A percentile compares a stretch with the other conserved stretches of the same genome.
phyloP scores from a whole-genome alignment of 1,140 invertebrate species.

The Lutraria rhynchaena region DNA sequence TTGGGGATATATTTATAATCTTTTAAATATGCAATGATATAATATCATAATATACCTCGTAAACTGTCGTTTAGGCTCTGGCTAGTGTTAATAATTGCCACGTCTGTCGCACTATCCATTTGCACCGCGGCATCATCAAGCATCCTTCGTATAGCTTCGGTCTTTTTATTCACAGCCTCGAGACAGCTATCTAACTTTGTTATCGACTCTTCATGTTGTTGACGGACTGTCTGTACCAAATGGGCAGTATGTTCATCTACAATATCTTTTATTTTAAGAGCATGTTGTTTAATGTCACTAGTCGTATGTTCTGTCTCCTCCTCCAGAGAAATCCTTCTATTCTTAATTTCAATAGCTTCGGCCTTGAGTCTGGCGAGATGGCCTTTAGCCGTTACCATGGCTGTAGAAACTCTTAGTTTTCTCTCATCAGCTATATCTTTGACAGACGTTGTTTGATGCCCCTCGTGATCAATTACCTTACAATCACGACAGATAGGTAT shows the following conservation, averaged over 20 bases:
- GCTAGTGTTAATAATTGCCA: conserved; percentile 34
- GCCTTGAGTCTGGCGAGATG: conserved; percentile 50
- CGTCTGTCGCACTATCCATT: conserved; percentile 46
- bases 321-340: conserved; percentile 22
- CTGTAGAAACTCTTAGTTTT: conserved; percentile 19
- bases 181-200: conserved; percentile 43
- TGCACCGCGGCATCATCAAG: conserved; percentile 35
- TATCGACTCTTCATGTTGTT: conserved; percentile 54
- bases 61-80: conserved; percentile 30
- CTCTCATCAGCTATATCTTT: conserved; percentile 46
- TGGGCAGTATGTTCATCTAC: conserved; percentile 44
- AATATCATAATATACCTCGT: too few species aligned
- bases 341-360: conserved; percentile 50
- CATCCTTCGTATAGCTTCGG: conserved; percentile 13
- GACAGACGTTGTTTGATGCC: conserved; percentile 34
- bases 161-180: conserved; percentile 45
- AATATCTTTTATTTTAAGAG: conserved; percentile 47
- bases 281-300: conserved; percentile 33
- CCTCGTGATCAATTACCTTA: conserved; percentile 48
- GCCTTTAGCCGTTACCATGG: conserved; percentile 44
- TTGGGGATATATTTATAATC: not conserved
- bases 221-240: conserved; percentile 23
- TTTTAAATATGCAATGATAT: too few species aligned
- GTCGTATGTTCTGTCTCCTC: conserved; percentile 48
- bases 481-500: conserved; percentile 53